Conservation (phyloP, 2,113 vertebrate genomes). For the Mixornis gularis region DNA sequence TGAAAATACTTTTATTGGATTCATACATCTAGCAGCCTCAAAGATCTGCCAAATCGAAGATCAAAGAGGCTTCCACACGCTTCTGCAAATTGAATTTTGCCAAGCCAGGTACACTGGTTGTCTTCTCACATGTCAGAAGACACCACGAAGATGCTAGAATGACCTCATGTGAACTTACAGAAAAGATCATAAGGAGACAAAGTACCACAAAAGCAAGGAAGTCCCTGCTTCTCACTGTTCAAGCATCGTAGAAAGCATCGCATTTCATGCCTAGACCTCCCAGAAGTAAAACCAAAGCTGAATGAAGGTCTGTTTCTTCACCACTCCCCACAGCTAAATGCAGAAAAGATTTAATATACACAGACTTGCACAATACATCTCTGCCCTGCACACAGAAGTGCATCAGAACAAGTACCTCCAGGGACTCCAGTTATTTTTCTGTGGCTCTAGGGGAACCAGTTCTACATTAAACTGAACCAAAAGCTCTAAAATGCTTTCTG, state of each 20-base stretch:
- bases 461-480: not conserved
- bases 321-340: not conserved
- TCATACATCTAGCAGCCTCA: not conserved
- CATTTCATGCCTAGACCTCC: not conserved
- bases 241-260: not conserved
- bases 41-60: not conserved
- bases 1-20: slow-evolving; percentile 10
- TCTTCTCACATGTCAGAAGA: not conserved
- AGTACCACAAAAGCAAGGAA: not conserved
- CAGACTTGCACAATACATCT: not conserved
- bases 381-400: not conserved
- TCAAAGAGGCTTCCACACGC: not conserved
- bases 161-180: not conserved
- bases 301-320: not conserved
- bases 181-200: not conserved
- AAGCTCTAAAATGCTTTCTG: not conserved
- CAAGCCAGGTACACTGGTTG: not conserved
- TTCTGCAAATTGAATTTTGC: not conserved
- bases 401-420: not conserved
- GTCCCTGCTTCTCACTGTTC: not conserved
- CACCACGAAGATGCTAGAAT: not conserved
- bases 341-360: not conserved
- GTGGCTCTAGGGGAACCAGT: not conserved
- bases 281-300: not conserved
- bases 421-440: not conserved